Percentiles rank a stretch among this genome's conserved stretches.
Conservation (phyloP, 2,797 vertebrate genomes). For the Echiichthys vipera region DNA sequence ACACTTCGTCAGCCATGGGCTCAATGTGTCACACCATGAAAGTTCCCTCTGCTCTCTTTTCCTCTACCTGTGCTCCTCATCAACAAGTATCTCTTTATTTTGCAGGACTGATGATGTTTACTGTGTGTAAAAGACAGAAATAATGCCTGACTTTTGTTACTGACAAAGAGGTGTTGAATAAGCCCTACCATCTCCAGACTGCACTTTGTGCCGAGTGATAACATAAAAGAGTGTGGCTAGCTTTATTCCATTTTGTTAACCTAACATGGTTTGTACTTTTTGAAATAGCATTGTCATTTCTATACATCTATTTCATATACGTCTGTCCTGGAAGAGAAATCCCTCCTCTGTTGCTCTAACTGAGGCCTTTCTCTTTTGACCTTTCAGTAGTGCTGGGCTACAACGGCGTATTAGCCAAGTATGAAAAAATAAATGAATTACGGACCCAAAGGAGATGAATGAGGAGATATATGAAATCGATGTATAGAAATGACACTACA, state of each 20-base stretch:
- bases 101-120: not conserved
- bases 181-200: not conserved
- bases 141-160: not conserved
- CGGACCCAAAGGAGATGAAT: too few species aligned
- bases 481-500: too few species aligned
- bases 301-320: not conserved
- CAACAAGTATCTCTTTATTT: constrained; percentile 40
- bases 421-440: too few species aligned
- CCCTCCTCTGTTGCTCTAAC: not conserved
- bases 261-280: not conserved
- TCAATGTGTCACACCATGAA: constrained; percentile 65
- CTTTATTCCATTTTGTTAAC: not conserved
- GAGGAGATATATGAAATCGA: too few species aligned
- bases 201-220: not conserved
- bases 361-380: not conserved
- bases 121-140: constrained; percentile 10
- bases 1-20: constrained; percentile 64
- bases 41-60: constrained; percentile 40
- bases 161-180: not conserved
- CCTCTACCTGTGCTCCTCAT: constrained; percentile 49
- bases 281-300: not conserved
- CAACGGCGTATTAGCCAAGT: too few species aligned
- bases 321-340: not conserved
- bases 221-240: not conserved
- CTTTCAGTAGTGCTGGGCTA: too few species aligned